phyloP scores from a whole-genome alignment of 2,797 vertebrate genomes.

The Falco peregrinus region DNA sequence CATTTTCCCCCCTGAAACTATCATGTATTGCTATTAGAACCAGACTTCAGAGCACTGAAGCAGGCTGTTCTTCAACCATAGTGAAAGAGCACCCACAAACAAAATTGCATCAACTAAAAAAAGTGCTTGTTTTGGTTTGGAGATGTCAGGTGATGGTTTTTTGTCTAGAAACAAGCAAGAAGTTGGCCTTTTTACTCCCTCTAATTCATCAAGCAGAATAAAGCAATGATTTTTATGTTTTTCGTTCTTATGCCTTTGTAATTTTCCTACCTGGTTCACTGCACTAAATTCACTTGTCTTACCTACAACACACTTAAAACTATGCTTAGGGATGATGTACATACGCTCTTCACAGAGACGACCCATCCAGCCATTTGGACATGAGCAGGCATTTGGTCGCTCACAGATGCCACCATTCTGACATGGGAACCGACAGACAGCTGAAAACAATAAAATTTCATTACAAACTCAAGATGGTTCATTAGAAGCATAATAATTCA shows the following conservation, averaged over 20 bases:
- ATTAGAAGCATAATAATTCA: not conserved
- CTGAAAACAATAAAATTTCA: conserved; percentile 66
- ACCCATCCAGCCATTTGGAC: conserved; percentile 96
- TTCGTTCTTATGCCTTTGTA: not conserved
- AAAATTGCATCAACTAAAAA: not conserved
- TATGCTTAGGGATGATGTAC: conserved; percentile 59
- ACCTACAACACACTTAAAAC: not conserved
- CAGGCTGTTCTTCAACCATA: not conserved
- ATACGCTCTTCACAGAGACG: conserved; percentile 94
- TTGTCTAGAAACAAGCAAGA: not conserved
- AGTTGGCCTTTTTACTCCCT: not conserved
- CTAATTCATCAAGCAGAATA: not conserved
- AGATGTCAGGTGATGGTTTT: not conserved
- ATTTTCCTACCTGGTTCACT: not conserved
- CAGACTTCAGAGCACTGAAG: not conserved
- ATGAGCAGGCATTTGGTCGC: conserved; percentile 91
- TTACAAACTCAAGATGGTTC: not conserved
- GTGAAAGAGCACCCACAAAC: not conserved
- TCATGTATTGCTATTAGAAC: not conserved
- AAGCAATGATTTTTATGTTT: not conserved
- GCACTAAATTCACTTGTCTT: not conserved
- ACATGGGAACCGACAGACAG: conserved; percentile 92
- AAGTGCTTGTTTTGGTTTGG: not conserved
- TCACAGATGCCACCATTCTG: conserved; percentile 94
- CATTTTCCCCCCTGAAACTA: not conserved